These are phyloP conservation scores for Lottia scabra DNA, from an alignment of 2,888 invertebrate genomes.

Conservation along the genomic window DNA sequence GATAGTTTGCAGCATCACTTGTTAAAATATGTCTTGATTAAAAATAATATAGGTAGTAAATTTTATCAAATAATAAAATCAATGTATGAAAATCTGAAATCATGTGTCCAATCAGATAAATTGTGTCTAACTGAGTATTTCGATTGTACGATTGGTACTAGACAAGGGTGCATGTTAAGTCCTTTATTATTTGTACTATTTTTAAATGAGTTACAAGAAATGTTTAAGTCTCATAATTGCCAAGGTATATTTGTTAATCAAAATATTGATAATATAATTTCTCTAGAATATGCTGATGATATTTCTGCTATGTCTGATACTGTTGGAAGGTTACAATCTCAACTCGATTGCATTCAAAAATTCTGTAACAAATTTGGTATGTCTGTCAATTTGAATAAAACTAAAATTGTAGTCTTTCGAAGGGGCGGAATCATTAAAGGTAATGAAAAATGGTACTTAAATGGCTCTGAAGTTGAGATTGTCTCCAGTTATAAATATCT, in stretches of 20 bases:
- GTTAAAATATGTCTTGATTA: not conserved
- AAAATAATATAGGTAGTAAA: not conserved
- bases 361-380: not conserved
- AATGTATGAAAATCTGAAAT: not conserved
- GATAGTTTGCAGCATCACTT: constrained; percentile 5
- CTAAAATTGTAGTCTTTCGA: constrained; percentile 19
- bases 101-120: not conserved
- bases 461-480: constrained; percentile 11
- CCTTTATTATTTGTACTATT: constrained; percentile 7
- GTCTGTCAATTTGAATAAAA: constrained; percentile 12
- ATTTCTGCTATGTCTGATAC: constrained; percentile 13
- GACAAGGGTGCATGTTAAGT: constrained; percentile 14
- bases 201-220: constrained; percentile 9
- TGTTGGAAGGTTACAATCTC: constrained; percentile 5
- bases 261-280: constrained; percentile 14
- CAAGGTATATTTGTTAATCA: constrained; percentile 11
- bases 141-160: constrained; percentile 11
- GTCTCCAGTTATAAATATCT: constrained; percentile 20
- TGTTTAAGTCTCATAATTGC: not conserved
- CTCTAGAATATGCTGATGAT: constrained; percentile 18
- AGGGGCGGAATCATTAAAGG: constrained; percentile 11
- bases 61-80: constrained; percentile 1
- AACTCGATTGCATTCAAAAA: constrained; percentile 7
- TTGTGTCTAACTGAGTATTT: constrained; percentile 5
- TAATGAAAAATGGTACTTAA: constrained; percentile 20